Evolutionary conservation across 2,888 invertebrate species (phyloP).

Genomic region (Ormyrus nitidulus): DNA sequence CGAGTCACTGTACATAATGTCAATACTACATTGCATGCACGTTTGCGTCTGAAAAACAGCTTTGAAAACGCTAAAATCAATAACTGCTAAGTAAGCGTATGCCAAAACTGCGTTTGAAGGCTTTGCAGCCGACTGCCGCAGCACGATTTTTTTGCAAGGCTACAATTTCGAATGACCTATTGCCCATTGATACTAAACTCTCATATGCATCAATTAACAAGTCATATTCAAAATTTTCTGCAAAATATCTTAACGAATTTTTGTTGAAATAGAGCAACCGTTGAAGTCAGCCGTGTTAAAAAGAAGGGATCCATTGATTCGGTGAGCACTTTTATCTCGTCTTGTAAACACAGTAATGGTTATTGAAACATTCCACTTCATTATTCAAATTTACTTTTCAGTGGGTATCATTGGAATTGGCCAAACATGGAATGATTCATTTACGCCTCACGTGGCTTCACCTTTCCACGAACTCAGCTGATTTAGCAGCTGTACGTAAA

Average conservation of each 20-base stretch:
- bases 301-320: constrained; percentile 84
- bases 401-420: constrained; percentile 97
- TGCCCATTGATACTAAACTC: constrained; percentile 23
- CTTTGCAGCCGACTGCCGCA: background rate
- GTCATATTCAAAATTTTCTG: constrained; percentile 5
- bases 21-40: background rate
- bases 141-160: constrained; percentile 8
- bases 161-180: constrained; percentile 13
- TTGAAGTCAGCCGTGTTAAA: constrained; percentile 84
- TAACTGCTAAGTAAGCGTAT: background rate
- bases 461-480: constrained; percentile 82
- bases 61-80: background rate
- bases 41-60: background rate
- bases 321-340: constrained; percentile 76
- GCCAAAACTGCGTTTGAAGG: background rate
- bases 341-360: background rate
- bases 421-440: constrained; percentile 95
- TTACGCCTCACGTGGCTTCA: constrained; percentile 93
- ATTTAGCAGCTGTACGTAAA: constrained; percentile 84
- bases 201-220: constrained; percentile 31
- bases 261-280: constrained; percentile 79
- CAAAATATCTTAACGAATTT: background rate
- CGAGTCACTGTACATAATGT: no score
- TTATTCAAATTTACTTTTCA: constrained; percentile 73
- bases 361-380: background rate